phyloP scores from a whole-genome alignment of 2,797 vertebrate genomes.

The Chrosomus eos region DNA sequence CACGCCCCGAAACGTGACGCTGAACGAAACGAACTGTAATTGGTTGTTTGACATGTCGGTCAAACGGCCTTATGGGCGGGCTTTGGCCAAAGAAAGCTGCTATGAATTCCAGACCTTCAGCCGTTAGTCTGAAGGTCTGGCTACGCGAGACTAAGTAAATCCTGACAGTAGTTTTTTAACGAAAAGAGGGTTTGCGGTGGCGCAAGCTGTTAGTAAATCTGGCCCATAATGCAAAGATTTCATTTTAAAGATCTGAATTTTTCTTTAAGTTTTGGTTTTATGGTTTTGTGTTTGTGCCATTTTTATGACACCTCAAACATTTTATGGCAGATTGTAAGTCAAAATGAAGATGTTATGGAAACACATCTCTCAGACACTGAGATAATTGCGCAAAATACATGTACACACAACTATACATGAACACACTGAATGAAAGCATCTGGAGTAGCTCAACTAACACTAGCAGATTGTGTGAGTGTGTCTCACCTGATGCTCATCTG shows the following conservation, averaged over 20 bases:
- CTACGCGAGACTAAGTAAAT: too few relatives aligned
- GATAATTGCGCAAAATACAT: background rate
- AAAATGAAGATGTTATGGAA: background rate
- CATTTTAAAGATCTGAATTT: too few relatives aligned
- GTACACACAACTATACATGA: background rate
- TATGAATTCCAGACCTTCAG: too few relatives aligned
- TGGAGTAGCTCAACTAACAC: background rate
- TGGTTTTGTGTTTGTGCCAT: background rate
- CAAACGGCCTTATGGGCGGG: too few relatives aligned
- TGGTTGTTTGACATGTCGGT: too few relatives aligned
- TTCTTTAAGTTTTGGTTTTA: background rate
- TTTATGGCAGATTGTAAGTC: background rate
- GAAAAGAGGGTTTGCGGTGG: too few relatives aligned
- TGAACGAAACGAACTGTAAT: too few relatives aligned
- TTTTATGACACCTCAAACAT: background rate
- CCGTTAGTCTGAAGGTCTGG: too few relatives aligned
- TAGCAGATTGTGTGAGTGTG: slow-evolving; percentile 60
- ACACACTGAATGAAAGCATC: background rate
- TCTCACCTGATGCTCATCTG: slow-evolving; percentile 73
- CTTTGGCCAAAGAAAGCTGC: too few relatives aligned
- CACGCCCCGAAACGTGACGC: too few relatives aligned
- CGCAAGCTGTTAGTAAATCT: too few relatives aligned
- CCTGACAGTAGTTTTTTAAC: too few relatives aligned
- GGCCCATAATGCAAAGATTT: background rate
- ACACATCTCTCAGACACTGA: background rate